phyloP scores from a whole-genome alignment of 2,113 vertebrate species.

The Daphoenositta chrysoptera region DNA sequence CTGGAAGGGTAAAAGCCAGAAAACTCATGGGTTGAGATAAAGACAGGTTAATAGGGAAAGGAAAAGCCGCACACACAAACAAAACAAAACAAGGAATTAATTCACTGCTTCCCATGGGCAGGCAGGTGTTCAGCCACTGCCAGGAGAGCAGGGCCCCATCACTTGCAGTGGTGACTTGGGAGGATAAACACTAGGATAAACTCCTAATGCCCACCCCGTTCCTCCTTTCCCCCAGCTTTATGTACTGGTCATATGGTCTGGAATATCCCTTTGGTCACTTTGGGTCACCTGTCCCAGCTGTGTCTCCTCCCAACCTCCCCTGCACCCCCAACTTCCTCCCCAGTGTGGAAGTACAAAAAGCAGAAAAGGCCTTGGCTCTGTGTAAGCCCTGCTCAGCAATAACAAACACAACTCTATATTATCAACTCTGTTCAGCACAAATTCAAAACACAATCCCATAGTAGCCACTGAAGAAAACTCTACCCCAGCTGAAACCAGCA shows the following conservation, averaged over 20 bases:
- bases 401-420: accelerated
- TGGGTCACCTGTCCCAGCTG: background rate
- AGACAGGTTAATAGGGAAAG: background rate
- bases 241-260: background rate
- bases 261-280: background rate
- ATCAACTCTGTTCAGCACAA: background rate
- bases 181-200: background rate
- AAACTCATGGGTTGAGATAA: background rate
- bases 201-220: background rate
- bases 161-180: background rate
- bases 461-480: background rate
- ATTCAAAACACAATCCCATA: accelerated
- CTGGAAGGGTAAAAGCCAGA: background rate
- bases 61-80: accelerated
- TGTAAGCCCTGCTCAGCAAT: background rate
- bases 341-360: accelerated
- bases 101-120: background rate
- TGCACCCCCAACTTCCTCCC: background rate
- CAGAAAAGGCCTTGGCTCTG: background rate
- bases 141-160: background rate
- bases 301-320: background rate
- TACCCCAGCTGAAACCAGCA: background rate
- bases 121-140: background rate
- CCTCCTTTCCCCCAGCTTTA: background rate
- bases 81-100: background rate